Evolutionary conservation across 2,797 vertebrate species (phyloP).

Genomic region (Scolopax bukidnonensis): DNA sequence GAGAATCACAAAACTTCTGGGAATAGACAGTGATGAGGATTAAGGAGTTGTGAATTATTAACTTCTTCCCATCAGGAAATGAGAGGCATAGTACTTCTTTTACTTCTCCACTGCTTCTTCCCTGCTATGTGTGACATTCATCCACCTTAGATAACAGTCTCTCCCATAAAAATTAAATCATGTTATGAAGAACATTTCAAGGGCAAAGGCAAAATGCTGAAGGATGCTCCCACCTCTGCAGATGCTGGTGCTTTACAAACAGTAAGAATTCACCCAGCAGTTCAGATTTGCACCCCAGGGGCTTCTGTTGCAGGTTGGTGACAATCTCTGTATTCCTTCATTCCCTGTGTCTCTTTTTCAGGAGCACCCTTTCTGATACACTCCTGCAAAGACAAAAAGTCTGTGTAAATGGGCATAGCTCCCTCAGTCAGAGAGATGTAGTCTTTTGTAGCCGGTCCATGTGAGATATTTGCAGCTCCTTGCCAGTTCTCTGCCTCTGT

Average conservation of each 20-base stretch:
- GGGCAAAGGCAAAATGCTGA: background rate
- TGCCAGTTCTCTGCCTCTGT: background rate
- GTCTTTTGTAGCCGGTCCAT: background rate
- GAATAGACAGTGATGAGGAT: background rate
- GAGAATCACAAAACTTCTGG: background rate
- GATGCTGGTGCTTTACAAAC: background rate
- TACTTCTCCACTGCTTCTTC: background rate
- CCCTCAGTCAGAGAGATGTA: background rate
- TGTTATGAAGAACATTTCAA: background rate
- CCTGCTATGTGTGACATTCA: background rate
- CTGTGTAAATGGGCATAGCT: background rate
- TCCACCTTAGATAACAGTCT: background rate
- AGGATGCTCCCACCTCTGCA: background rate
- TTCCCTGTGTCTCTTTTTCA: background rate
- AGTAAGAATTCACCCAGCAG: background rate
- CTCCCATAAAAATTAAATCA: background rate
- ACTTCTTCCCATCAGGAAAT: background rate
- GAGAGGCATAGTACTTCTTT: background rate
- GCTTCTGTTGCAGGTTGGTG: background rate
- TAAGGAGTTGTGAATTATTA: conserved; percentile 32
- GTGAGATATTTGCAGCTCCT: background rate
- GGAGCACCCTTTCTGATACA: background rate
- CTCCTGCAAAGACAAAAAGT: background rate
- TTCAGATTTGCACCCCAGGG: background rate
- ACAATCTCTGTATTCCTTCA: background rate